Evolutionary conservation across 2,797 vertebrate species (phyloP), one percentile per base, ranked within the genome.

Genomic region (Chloroceryle amazona): DNA sequence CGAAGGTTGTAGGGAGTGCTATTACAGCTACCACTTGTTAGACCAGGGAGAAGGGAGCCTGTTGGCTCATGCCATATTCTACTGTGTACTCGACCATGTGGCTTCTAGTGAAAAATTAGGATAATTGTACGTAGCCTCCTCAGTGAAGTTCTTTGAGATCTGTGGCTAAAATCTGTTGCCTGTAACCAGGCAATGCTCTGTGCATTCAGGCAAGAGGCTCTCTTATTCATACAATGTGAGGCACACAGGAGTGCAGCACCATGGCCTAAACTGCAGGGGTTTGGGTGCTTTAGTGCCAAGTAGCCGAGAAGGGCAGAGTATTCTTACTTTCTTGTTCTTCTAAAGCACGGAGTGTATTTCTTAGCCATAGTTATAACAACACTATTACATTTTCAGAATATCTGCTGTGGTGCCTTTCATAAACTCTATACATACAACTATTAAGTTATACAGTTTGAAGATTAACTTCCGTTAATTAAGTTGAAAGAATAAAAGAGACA

Each of bases 391-490:
- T 93, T 93, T 74, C 83, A 92, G 75, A 85, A 80, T 51, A 66
- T 76, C 67, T 37, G 14, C 31, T 10, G 1, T 72, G 58, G 68
- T 72, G 41, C 57, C 68, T 90, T 92, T 86, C 33, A 51, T 65
- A 93, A 89, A 76, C 52, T 80, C 54, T 37, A 58, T 22, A 57
- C n/a, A 31, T 33, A 22, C 71, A 95, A 67, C 62, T 52, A 66
- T 70, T 90, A 84, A 70, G 25, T 63, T 89, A 86, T 41, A 65
- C 83, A 91, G 61, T 74, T 73, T 62, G 46, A 93, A 86, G 73
- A 81, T 54, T 89, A 89, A 76, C 2, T 6, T 67, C 44, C 89
- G 63, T 82, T 89, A 94, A 95, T 92, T 81, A 89, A 93, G 63
- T 89, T 80, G 76, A 85, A 94, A 94, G 65, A 84, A 76, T 65